Conservation (phyloP, 2,888 invertebrate genomes). For the Diabrotica balteata region DNA sequence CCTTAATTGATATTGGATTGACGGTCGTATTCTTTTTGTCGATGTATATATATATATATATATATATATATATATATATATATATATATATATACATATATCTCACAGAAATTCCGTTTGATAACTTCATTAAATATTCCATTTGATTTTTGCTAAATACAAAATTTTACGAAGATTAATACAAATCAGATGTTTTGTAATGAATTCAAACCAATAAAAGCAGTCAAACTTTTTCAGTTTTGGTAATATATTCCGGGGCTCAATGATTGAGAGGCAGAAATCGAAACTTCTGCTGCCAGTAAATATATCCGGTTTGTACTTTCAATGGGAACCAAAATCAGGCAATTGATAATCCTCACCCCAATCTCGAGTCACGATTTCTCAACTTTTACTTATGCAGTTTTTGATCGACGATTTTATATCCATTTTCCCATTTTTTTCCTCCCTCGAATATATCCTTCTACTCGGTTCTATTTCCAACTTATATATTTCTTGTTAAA, state of each 20-base stretch:
- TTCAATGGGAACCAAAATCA: slow-evolving; percentile 57
- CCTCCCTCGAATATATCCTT: slow-evolving; percentile 11
- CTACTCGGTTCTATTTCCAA: slow-evolving; percentile 8
- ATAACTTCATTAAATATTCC: no score
- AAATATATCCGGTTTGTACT: slow-evolving; percentile 45
- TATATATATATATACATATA: no score
- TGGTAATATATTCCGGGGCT: slow-evolving; percentile 15
- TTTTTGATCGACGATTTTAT: slow-evolving; percentile 46
- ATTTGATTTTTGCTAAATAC: no score
- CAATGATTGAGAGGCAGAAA: slow-evolving; percentile 27
- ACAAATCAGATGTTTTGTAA: background rate
- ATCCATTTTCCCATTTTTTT: slow-evolving; percentile 39
- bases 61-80: no score
- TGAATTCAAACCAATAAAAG: slow-evolving; percentile 11
- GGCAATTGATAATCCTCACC: slow-evolving; percentile 58
- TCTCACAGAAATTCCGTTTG: no score
- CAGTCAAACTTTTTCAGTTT: slow-evolving; percentile 15
- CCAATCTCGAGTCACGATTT: slow-evolving; percentile 45
- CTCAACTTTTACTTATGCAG: slow-evolving; percentile 44
- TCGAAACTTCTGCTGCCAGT: slow-evolving; percentile 32
- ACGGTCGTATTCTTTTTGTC: no score
- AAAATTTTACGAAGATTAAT: no score
- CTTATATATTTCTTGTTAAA: slow-evolving; percentile 16
- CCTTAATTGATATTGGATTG: no score
- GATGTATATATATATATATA: no score